phyloP scores from a whole-genome alignment of 2,888 invertebrate species.

The Sisyra nigra region DNA sequence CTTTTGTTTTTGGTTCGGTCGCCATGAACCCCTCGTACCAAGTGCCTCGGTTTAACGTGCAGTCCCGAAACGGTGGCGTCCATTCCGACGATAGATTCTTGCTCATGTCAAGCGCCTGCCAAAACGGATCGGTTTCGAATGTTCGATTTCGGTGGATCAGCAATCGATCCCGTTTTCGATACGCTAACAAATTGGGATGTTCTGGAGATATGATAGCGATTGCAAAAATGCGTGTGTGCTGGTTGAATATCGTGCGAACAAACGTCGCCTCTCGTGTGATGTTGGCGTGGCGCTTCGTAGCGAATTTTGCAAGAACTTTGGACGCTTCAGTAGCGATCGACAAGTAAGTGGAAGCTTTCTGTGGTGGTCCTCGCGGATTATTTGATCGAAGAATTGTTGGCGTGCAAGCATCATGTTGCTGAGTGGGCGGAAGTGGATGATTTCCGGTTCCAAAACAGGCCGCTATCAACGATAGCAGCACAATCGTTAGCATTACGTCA shows the following conservation, averaged over 20 bases:
- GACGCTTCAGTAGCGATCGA: slow-evolving; percentile 8
- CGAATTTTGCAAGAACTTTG: slow-evolving; percentile 22
- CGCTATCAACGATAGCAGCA: too few relatives aligned
- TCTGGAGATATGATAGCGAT: not conserved
- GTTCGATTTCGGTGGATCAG: slow-evolving; percentile 3
- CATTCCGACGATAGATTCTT: slow-evolving; percentile 17
- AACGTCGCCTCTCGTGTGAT: slow-evolving; percentile 21
- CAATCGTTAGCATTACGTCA: too few relatives aligned
- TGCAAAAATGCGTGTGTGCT: slow-evolving; percentile 3
- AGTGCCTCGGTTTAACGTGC: slow-evolving; percentile 19
- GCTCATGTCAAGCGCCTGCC: slow-evolving; percentile 1
- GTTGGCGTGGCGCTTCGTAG: slow-evolving; percentile 24
- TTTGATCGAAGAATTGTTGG: too few relatives aligned
- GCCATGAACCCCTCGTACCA: slow-evolving; percentile 25
- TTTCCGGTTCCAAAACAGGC: too few relatives aligned
- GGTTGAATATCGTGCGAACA: slow-evolving; percentile 10
- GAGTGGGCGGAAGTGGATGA: too few relatives aligned
- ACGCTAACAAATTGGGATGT: slow-evolving; percentile 3
- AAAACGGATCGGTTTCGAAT: slow-evolving; percentile 3
- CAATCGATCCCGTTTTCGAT: slow-evolving; percentile 4
- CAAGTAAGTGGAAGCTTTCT: slow-evolving; percentile 1
- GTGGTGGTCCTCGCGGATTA: not conserved
- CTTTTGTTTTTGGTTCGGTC: slow-evolving; percentile 14
- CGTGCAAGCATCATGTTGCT: too few relatives aligned
- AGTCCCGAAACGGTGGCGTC: slow-evolving; percentile 26